Evolutionary conservation across 1,140 invertebrate genomes (phyloP).

Genomic region (Eubasilissa regina): DNA sequence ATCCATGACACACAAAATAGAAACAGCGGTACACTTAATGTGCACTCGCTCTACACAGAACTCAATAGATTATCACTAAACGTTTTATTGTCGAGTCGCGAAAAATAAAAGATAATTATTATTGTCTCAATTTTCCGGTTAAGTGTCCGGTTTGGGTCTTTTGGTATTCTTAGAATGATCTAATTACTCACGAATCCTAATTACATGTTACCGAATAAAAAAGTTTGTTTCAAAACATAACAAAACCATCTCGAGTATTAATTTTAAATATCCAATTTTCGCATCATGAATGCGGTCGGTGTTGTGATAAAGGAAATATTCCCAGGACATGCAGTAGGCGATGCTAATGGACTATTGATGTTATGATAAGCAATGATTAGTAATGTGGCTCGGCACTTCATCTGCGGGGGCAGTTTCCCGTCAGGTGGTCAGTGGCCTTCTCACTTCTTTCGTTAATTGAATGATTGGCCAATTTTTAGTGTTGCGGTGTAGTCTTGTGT

Average conservation of each 20-base stretch:
- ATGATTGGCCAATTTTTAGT: slow-evolving; percentile 20
- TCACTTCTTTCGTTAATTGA: not conserved
- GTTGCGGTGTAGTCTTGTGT: not conserved
- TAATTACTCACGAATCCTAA: too few relatives aligned
- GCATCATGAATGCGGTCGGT: too few relatives aligned
- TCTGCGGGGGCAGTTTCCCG: slow-evolving; percentile 1
- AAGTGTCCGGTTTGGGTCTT: too few relatives aligned
- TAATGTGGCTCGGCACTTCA: not conserved
- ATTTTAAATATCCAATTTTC: too few relatives aligned
- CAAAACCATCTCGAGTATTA: too few relatives aligned
- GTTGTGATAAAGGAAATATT: too few relatives aligned
- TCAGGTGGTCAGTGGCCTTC: not conserved
- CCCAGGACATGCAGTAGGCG: not conserved
- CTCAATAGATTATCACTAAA: slow-evolving; percentile 6
- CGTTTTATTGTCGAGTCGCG: too few relatives aligned
- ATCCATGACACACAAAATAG: not conserved
- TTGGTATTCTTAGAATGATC: too few relatives aligned
- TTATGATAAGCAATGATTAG: slow-evolving; percentile 4
- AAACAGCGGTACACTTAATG: slow-evolving; percentile 12
- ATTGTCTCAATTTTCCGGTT: too few relatives aligned
- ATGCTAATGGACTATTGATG: not conserved
- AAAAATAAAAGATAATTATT: too few relatives aligned
- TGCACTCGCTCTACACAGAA: not conserved
- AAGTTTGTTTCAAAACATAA: too few relatives aligned
- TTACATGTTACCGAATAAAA: too few relatives aligned